These are phyloP conservation scores for Saiga tatarica DNA, from an alignment of 2,113 vertebrate species.

Conservation along the genomic window DNA sequence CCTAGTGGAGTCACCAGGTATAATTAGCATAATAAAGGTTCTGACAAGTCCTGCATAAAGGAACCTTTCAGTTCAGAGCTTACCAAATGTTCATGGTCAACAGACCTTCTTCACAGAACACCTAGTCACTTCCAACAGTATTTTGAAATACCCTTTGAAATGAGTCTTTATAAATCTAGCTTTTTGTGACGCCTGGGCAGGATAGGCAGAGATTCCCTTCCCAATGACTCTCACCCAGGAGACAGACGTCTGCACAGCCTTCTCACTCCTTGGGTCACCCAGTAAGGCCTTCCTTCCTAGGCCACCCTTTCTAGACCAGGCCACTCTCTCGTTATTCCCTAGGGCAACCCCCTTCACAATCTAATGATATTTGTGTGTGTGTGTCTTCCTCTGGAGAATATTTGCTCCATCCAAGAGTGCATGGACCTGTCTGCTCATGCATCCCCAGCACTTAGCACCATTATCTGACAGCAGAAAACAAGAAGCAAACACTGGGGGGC, in stretches of 20 bases:
- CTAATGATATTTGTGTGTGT: neutral
- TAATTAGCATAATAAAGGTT: neutral
- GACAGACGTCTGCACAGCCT: neutral
- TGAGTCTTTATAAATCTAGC: neutral
- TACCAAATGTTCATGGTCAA: neutral
- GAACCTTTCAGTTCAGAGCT: neutral
- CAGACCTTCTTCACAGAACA: neutral
- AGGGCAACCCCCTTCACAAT: neutral
- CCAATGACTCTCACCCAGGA: neutral
- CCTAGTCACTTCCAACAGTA: rapidly evolving
- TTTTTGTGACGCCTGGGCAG: neutral
- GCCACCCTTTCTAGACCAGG: neutral
- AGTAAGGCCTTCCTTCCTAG: neutral
- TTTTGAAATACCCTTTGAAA: neutral
- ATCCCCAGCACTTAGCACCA: neutral
- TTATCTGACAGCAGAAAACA: neutral
- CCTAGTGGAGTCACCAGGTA: neutral
- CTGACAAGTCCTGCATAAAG: neutral
- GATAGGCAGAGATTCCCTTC: neutral
- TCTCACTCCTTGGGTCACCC: neutral
- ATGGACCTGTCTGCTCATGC: neutral
- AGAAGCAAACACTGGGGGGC: neutral
- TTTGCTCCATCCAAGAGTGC: neutral
- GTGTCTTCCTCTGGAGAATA: neutral
- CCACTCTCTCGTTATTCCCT: neutral